Conservation (phyloP, 2,888 invertebrate genomes). For the Nephrocerus scutellatus region DNA sequence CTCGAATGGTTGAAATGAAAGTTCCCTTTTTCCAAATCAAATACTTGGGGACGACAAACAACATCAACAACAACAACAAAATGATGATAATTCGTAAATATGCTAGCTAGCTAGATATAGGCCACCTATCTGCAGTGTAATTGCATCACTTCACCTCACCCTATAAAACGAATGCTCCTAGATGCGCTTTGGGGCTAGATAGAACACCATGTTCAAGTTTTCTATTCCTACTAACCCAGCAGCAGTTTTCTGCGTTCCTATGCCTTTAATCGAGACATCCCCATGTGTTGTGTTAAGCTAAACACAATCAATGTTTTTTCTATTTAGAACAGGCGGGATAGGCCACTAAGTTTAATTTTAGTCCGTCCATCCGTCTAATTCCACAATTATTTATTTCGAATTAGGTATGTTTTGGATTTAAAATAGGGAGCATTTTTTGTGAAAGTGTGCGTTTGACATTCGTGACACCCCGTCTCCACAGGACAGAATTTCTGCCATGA, state of each 20-base stretch:
- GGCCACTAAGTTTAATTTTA: no score
- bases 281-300: slow-evolving; percentile 40
- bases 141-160: slow-evolving; percentile 1
- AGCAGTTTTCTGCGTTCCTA: slow-evolving; percentile 35
- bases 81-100: no score
- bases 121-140: not conserved
- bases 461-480: no score
- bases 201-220: not conserved
- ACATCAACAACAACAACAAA: not conserved
- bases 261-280: slow-evolving; percentile 43
- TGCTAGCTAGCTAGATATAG: no score
- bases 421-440: no score
- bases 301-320: slow-evolving; percentile 14
- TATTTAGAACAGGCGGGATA: no score
- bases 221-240: not conserved
- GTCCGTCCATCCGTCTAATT: no score
- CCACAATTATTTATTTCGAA: no score
- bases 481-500: no score
- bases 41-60: not conserved
- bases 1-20: slow-evolving; percentile 43
- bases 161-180: slow-evolving; percentile 1
- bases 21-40: slow-evolving; percentile 26
- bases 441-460: no score
- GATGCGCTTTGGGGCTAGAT: slow-evolving; percentile 3
- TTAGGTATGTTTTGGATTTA: no score